Percentiles rank a stretch among this genome's conserved stretches.
Conservation (phyloP, 2,797 vertebrate species). For the Masticophis lateralis region DNA sequence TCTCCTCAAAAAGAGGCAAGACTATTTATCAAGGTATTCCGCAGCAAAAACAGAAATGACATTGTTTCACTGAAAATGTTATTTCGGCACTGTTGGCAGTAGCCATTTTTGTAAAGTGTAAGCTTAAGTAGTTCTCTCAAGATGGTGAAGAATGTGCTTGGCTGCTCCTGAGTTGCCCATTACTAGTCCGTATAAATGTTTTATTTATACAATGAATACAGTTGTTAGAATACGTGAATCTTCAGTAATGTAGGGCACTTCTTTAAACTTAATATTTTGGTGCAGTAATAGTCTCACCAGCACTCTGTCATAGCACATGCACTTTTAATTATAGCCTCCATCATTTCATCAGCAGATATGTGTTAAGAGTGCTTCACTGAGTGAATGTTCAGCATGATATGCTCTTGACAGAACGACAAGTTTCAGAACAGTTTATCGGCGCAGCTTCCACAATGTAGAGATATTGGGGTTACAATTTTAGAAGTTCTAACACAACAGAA, state of each 20-base stretch:
- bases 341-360: neutral
- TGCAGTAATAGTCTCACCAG: neutral
- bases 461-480: neutral
- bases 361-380: neutral
- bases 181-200: conserved; percentile 52
- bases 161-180: conserved; percentile 43
- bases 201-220: conserved; percentile 64
- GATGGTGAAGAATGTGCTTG: conserved; percentile 43
- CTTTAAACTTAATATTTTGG: neutral
- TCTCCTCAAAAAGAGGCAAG: conserved; percentile 70
- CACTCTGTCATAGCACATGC: neutral
- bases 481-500: neutral
- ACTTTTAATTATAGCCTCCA: neutral
- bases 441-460: neutral
- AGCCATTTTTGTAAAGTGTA: conserved; percentile 49
- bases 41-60: neutral
- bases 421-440: neutral
- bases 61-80: conserved; percentile 37
- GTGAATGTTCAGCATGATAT: neutral
- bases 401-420: neutral
- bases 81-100: conserved; percentile 52
- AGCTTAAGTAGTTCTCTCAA: conserved; percentile 22
- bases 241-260: neutral
- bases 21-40: conserved; percentile 67
- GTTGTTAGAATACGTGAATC: conserved; percentile 22